Evolutionary conservation across 2,797 vertebrate species (phyloP).

Genomic region (Caiman crocodilus): DNA sequence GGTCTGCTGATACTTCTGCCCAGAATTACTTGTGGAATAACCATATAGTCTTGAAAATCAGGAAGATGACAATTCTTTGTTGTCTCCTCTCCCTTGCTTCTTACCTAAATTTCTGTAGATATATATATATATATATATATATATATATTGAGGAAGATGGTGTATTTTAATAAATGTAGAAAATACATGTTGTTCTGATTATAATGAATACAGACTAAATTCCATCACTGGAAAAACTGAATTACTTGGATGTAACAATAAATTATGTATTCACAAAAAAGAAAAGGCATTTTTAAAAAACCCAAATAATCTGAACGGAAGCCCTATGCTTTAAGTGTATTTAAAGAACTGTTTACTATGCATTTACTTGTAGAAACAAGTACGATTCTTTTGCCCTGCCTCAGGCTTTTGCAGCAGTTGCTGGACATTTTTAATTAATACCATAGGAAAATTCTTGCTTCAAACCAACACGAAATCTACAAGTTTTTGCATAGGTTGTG

Average conservation of each 20-base stretch:
- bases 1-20: fast-evolving
- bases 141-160: not conserved
- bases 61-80: not conserved
- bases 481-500: not conserved
- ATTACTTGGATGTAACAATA: constrained; percentile 41
- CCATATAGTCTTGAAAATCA: not conserved
- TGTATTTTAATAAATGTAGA: not conserved
- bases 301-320: constrained; percentile 2
- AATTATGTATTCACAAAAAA: constrained; percentile 46
- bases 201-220: not conserved
- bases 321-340: not conserved
- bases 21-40: not conserved
- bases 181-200: not conserved
- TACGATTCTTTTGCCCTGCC: not conserved
- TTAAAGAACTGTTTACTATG: fast-evolving
- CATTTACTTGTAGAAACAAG: not conserved
- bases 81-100: not conserved
- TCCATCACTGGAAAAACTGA: constrained; percentile 34
- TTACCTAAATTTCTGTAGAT: not conserved
- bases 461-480: not conserved
- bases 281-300: not conserved
- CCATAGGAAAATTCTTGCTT: not conserved
- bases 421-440: constrained; percentile 5
- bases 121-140: not conserved
- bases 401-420: not conserved